Conservation (phyloP, 2,797 vertebrate species). For the Sebastes iracundus region DNA sequence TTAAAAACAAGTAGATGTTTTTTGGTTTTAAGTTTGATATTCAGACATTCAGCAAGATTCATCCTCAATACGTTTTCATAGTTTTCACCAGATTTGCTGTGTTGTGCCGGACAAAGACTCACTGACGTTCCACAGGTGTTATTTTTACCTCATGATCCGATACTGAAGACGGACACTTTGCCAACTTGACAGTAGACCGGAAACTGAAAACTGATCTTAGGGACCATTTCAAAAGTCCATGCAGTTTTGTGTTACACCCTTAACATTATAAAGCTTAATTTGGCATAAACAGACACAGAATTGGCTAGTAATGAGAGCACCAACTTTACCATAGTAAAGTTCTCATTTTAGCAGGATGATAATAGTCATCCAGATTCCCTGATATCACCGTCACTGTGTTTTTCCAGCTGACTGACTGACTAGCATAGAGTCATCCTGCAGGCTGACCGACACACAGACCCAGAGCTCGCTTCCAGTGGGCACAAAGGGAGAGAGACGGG, state of each 20-base stretch:
- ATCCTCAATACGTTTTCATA: neutral
- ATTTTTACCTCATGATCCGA: neutral
- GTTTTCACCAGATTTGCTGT: too few species aligned
- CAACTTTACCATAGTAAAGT: neutral
- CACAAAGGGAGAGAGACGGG: conserved; percentile 76
- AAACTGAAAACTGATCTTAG: neutral
- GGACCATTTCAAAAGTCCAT: neutral
- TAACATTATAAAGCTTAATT: neutral
- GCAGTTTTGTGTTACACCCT: neutral
- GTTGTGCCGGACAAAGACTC: too few species aligned
- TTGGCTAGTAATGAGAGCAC: neutral
- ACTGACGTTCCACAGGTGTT: too few species aligned
- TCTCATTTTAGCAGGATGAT: neutral
- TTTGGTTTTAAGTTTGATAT: neutral
- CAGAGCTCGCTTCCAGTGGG: conserved; percentile 57
- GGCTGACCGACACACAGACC: conserved; percentile 54
- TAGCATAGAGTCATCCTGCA: conserved; percentile 4
- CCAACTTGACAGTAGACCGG: neutral
- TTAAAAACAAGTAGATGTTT: neutral
- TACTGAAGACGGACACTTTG: neutral
- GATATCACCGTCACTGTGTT: neutral
- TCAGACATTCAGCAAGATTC: neutral
- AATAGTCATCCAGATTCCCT: neutral
- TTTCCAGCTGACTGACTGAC: conserved; percentile 8
- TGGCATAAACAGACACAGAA: neutral